phyloP scores from a whole-genome alignment of 2,797 vertebrate species.

The Phrynocephalus vlangalii region DNA sequence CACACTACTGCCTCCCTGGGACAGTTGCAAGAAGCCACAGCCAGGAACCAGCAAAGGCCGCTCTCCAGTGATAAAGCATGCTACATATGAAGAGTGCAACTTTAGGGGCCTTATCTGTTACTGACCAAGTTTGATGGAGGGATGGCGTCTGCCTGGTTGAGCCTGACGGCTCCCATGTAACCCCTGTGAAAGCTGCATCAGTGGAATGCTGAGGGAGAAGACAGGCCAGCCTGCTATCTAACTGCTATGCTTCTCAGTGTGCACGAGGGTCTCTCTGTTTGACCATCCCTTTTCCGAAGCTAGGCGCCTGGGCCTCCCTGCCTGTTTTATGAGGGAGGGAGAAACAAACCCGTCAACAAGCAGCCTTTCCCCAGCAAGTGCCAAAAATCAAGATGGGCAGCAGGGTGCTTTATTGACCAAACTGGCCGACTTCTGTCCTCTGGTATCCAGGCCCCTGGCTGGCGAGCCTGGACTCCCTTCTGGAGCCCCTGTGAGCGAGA shows the following conservation, averaged over 20 bases:
- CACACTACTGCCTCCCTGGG: constrained; percentile 47
- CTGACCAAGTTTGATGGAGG: constrained; percentile 72
- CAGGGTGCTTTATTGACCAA: constrained; percentile 77
- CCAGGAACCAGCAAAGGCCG: constrained; percentile 65
- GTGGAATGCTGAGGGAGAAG: constrained; percentile 77
- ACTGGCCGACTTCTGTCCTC: constrained; percentile 75
- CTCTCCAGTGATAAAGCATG: constrained; percentile 42
- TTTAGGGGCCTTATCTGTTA: constrained; percentile 79
- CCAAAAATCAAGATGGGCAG: constrained; percentile 60
- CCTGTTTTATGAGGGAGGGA: constrained; percentile 73
- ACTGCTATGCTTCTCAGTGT: constrained; percentile 86
- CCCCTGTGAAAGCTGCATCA: constrained; percentile 87
- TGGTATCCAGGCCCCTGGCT: constrained; percentile 73
- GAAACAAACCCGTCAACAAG: constrained; percentile 79
- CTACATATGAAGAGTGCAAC: constrained; percentile 51
- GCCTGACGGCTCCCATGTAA: constrained; percentile 83
- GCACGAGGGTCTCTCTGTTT: constrained; percentile 74
- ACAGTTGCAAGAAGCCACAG: constrained; percentile 62
- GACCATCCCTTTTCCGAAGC: constrained; percentile 59
- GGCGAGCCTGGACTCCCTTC: constrained; percentile 75
- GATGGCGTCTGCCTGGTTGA: constrained; percentile 89
- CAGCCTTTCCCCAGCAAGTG: constrained; percentile 70
- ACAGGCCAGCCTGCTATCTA: constrained; percentile 84
- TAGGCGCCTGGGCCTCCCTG: constrained; percentile 65
- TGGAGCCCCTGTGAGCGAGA: constrained; percentile 77